Conservation (phyloP, 2,113 vertebrate species). For the Erythrolamprus reginae region DNA sequence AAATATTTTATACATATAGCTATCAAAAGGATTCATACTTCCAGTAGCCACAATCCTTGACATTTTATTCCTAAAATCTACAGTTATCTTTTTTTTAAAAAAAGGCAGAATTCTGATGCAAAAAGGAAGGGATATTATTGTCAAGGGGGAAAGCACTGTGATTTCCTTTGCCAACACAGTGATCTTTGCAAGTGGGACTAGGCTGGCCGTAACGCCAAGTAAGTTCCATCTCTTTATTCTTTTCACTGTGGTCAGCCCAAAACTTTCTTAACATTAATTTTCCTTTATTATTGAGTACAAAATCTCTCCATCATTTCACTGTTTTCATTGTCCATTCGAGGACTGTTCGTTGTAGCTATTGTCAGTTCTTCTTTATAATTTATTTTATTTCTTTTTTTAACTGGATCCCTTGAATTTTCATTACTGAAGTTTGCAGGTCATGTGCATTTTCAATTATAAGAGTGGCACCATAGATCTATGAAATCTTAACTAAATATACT, state of each 20-base stretch:
- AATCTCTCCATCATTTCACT: no score
- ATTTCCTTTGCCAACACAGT: fast-evolving
- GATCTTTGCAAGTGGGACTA: neutral
- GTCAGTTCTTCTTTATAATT: no score
- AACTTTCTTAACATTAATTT: no score
- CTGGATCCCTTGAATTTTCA: no score
- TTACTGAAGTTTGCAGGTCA: no score
- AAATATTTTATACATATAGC: neutral
- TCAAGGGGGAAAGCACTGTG: neutral
- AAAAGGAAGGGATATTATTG: neutral
- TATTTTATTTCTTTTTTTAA: no score
- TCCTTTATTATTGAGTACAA: no score
- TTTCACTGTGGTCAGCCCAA: neutral
- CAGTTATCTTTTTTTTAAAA: neutral
- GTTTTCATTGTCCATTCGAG: no score
- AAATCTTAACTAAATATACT: no score
- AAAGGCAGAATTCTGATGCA: neutral
- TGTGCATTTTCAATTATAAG: no score
- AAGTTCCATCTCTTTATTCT: neutral
- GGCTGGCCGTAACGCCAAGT: neutral
- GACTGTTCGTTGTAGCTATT: no score
- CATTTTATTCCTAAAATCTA: neutral
- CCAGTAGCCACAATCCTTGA: neutral
- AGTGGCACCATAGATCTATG: no score
- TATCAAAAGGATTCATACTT: neutral